phyloP scores from a whole-genome alignment of 2,113 vertebrate species.

The Perca schrenkii region DNA sequence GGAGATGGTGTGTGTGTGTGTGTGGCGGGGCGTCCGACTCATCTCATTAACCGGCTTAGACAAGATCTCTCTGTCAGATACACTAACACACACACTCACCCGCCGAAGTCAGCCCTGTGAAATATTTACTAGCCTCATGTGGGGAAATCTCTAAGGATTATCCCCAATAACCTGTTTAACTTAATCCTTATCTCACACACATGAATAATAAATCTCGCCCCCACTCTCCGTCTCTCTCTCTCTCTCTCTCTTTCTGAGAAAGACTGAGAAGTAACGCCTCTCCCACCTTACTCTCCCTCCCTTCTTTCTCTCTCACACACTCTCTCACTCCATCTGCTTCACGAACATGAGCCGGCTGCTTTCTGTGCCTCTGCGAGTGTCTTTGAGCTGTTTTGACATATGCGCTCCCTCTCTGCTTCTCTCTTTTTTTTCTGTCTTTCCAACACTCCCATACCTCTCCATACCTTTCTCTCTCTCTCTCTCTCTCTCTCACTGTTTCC shows the following conservation, averaged over 20 bases:
- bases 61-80: conserved; percentile 77
- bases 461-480: conserved; percentile 1
- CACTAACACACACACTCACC: conserved; percentile 46
- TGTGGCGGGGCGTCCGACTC: conserved; percentile 57
- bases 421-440: conserved; percentile 37
- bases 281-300: conserved; percentile 68
- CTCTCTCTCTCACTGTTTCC: conserved; percentile 1
- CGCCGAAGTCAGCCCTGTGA: conserved; percentile 61
- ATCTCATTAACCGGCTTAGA: conserved; percentile 81
- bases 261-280: conserved; percentile 62
- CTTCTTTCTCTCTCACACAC: conserved; percentile 52
- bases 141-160: conserved; percentile 82
- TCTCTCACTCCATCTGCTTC: conserved; percentile 73
- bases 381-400: conserved; percentile 67
- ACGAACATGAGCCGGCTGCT: conserved; percentile 71
- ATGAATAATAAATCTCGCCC: conserved; percentile 82
- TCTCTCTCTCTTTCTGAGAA: conserved; percentile 44
- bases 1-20: conserved; percentile 24
- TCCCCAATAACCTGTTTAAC: conserved; percentile 87
- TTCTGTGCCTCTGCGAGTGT: conserved; percentile 63
- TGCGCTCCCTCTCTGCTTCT: conserved; percentile 39
- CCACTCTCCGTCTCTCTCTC: conserved; percentile 22
- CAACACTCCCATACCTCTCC: conserved; percentile 10
- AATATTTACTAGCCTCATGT: conserved; percentile 83
- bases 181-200: conserved; percentile 85